These are phyloP conservation scores for Oenanthe oenanthe DNA, from an alignment of 2,113 vertebrate species.

Conservation along the genomic window DNA sequence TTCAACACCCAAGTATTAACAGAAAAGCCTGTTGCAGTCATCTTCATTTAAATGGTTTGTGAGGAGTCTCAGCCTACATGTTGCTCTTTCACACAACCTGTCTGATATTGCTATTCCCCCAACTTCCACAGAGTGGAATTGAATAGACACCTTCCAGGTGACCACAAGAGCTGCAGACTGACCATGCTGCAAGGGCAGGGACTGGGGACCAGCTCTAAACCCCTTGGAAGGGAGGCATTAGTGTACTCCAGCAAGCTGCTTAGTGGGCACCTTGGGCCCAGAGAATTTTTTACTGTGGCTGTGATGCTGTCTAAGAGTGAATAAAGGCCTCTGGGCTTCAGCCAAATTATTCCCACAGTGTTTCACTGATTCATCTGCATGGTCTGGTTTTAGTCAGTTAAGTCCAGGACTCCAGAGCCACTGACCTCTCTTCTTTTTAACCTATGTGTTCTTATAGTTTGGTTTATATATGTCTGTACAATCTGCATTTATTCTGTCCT, in stretches of 20 bases:
- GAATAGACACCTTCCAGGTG: not conserved
- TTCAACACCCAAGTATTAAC: not conserved
- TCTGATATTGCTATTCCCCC: not conserved
- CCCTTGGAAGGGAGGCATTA: not conserved
- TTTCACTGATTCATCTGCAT: rapidly evolving
- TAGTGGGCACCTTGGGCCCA: not conserved
- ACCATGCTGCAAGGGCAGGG: not conserved
- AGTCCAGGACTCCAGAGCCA: not conserved
- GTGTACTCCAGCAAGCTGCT: not conserved
- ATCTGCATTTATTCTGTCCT: not conserved
- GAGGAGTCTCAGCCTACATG: not conserved
- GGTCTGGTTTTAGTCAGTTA: not conserved
- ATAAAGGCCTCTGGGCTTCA: not conserved
- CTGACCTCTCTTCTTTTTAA: not conserved
- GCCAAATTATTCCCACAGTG: not conserved
- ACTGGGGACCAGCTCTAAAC: rapidly evolving
- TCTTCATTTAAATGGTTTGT: not conserved
- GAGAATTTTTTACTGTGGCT: not conserved
- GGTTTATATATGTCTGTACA: not conserved
- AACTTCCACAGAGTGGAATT: not conserved
- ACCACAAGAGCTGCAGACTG: not conserved
- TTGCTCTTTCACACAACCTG: not conserved
- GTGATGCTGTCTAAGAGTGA: not conserved
- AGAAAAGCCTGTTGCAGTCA: not conserved
- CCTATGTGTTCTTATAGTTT: not conserved